Percentiles rank a stretch among this genome's conserved stretches.
Evolutionary conservation across 1,140 invertebrate species (phyloP).

Genomic region (Scaptodrosophila lebanonensis): DNA sequence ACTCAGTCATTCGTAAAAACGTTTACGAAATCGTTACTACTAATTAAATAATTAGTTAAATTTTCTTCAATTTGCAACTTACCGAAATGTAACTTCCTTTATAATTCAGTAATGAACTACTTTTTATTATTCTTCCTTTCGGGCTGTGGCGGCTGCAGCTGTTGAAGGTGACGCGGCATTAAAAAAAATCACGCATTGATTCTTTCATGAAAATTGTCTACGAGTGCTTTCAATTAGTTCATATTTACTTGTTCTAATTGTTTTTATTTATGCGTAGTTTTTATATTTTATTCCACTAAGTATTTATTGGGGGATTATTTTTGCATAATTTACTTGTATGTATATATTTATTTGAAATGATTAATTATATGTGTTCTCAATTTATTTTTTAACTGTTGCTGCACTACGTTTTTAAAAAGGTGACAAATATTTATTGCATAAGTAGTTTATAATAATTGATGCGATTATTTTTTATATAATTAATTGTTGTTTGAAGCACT

Average conservation of each 20-base stretch:
- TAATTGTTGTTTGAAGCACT: constrained; percentile 26
- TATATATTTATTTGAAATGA: too few relatives aligned
- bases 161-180: constrained; percentile 3
- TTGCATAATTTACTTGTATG: neutral
- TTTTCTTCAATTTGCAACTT: constrained; percentile 15
- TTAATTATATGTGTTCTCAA: too few relatives aligned
- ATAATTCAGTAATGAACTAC: constrained; percentile 21
- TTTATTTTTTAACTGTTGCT: too few relatives aligned
- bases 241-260: constrained; percentile 13
- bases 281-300: constrained; percentile 15
- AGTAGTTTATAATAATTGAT: constrained; percentile 23
- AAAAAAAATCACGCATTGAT: neutral
- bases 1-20: too few relatives aligned
- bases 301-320: neutral
- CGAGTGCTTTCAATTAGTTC: constrained; percentile 41
- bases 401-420: too few relatives aligned
- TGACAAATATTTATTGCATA: neutral
- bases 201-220: constrained; percentile 24
- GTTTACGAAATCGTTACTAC: too few relatives aligned
- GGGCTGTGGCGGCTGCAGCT: constrained; percentile 5
- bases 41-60: too few relatives aligned
- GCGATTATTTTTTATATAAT: constrained; percentile 16
- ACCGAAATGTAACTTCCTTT: constrained; percentile 33
- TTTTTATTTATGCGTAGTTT: constrained; percentile 11
- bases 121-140: constrained; percentile 10